Percentiles rank a stretch among this genome's conserved stretches.
These are phyloP conservation scores for Globia sparganii DNA, from an alignment of 2,888 invertebrate species.

Conservation along the genomic window DNA sequence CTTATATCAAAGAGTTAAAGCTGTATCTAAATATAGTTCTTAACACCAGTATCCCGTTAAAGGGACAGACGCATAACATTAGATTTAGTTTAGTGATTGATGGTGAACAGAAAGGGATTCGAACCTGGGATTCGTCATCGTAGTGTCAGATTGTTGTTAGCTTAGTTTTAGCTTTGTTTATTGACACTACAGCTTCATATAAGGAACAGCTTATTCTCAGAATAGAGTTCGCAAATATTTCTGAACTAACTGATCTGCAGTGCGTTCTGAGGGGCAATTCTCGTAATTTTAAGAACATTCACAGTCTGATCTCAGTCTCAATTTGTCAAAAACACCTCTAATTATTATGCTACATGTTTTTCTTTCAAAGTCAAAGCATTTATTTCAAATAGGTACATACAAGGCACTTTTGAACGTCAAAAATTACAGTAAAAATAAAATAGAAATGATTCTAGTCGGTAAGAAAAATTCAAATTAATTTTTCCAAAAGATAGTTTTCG, in stretches of 20 bases:
- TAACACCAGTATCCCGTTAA: constrained; percentile 68
- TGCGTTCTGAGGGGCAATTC: too few relatives aligned
- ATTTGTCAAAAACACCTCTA: too few relatives aligned
- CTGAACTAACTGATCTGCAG: background rate
- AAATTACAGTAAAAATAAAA: too few relatives aligned
- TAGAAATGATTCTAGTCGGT: too few relatives aligned
- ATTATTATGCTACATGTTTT: too few relatives aligned
- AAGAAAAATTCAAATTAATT: too few relatives aligned
- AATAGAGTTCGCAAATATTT: background rate
- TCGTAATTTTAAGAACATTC: too few relatives aligned
- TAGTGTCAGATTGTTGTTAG: constrained; percentile 37
- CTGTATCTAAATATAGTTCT: constrained; percentile 53
- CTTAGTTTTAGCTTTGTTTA: constrained; percentile 22
- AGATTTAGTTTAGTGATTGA: constrained; percentile 65
- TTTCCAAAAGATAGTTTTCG: too few relatives aligned
- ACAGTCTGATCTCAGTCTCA: too few relatives aligned
- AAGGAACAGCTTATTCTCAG: background rate
- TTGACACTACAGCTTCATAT: background rate
- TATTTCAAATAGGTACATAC: too few relatives aligned
- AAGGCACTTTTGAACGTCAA: too few relatives aligned
- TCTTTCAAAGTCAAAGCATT: too few relatives aligned
- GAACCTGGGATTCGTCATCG: constrained; percentile 63
- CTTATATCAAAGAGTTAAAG: constrained; percentile 33
- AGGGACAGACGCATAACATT: constrained; percentile 69
- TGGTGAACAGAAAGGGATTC: constrained; percentile 56